Evolutionary conservation across 1,140 invertebrate species (phyloP).

Genomic region (Hirudo medicinalis): DNA sequence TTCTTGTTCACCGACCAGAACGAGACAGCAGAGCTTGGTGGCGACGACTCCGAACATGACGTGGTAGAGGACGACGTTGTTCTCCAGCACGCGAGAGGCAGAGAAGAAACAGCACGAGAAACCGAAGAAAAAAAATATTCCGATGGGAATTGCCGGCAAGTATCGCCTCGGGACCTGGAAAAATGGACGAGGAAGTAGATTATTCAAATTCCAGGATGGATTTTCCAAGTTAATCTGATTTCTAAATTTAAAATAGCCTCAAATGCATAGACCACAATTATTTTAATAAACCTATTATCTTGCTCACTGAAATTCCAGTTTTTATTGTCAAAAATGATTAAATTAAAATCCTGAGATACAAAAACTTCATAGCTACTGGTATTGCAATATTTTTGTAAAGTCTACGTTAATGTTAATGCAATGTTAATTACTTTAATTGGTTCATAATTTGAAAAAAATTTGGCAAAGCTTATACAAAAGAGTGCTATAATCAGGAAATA

Average conservation of each 20-base stretch:
- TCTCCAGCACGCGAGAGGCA: not conserved
- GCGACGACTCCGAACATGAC: conserved; percentile 1
- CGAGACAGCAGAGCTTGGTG: conserved; percentile 3
- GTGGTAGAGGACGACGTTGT: conserved; percentile 6
- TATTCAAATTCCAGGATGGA: not conserved
- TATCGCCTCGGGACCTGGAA: not conserved
- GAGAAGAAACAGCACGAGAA: not conserved
- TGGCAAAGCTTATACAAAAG: too few relatives aligned
- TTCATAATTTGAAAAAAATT: too few relatives aligned
- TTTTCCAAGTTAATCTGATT: not conserved
- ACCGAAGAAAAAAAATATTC: not conserved
- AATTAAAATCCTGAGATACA: too few relatives aligned
- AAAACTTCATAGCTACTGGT: too few relatives aligned
- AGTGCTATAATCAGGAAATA: too few relatives aligned
- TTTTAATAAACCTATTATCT: too few relatives aligned
- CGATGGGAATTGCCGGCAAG: not conserved
- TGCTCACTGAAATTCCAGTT: too few relatives aligned
- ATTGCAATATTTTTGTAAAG: too few relatives aligned
- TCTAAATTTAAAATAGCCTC: not conserved
- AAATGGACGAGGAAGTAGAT: not conserved
- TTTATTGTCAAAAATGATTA: too few relatives aligned
- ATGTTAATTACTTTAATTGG: too few relatives aligned
- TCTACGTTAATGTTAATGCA: too few relatives aligned
- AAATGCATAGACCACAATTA: too few relatives aligned
- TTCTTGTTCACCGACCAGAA: not conserved